Percentiles rank a stretch among this genome's conserved stretches.
Evolutionary conservation across 2,113 vertebrate species (phyloP).

Genomic region (Kryptolebias marmoratus): DNA sequence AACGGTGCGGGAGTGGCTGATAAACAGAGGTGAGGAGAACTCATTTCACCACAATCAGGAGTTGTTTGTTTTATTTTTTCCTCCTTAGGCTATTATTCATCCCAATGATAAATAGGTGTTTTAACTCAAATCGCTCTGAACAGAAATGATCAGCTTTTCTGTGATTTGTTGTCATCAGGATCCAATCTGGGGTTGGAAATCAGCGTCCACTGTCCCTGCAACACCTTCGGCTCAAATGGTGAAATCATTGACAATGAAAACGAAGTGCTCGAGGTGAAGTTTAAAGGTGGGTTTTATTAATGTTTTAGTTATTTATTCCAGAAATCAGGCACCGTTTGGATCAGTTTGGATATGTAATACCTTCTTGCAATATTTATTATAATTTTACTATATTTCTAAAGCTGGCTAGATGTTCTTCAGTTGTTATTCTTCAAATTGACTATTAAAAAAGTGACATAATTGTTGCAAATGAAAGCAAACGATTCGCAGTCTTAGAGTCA

Average conservation of each 20-base stretch:
- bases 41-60: neutral
- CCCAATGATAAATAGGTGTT: neutral
- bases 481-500: too few relatives aligned
- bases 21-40: conserved; percentile 82
- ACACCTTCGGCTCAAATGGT: conserved; percentile 89
- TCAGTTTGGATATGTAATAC: too few relatives aligned
- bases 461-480: too few relatives aligned
- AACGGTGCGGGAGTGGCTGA: conserved; percentile 90
- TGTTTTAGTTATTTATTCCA: neutral
- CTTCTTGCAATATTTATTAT: too few relatives aligned
- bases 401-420: too few relatives aligned
- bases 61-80: too few relatives aligned
- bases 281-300: conserved; percentile 84
- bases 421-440: too few relatives aligned
- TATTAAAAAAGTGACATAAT: too few relatives aligned
- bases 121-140: neutral
- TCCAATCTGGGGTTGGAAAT: conserved; percentile 92
- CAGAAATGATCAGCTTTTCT: neutral
- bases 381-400: too few relatives aligned
- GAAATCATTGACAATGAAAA: conserved; percentile 88
- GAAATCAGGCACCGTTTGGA: too few relatives aligned
- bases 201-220: conserved; percentile 92
- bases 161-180: conserved; percentile 75
- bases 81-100: neutral
- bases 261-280: conserved; percentile 92